A percentile compares a stretch with the other conserved stretches of the same genome.
phyloP scores from a whole-genome alignment of 2,797 vertebrate genomes.

The Xenentodon cancila region DNA sequence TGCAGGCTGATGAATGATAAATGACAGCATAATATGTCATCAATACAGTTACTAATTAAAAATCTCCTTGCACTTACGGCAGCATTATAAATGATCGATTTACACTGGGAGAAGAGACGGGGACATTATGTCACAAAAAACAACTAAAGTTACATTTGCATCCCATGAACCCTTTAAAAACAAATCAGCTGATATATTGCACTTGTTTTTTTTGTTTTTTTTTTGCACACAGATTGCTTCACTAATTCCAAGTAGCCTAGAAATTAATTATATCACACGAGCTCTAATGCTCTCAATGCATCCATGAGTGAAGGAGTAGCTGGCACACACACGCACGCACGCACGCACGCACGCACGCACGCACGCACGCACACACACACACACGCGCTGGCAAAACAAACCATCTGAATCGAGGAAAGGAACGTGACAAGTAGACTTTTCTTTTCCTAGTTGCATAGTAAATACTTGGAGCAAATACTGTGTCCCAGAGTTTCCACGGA shows the following conservation, averaged over 20 bases:
- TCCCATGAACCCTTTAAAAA: too few relatives aligned
- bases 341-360: neutral
- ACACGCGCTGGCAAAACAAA: neutral
- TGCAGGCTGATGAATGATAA: neutral
- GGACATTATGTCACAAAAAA: neutral
- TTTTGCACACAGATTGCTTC: too few relatives aligned
- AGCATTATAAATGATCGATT: neutral
- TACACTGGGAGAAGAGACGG: neutral
- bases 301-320: neutral
- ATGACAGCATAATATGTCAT: neutral
- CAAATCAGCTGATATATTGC: too few relatives aligned
- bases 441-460: neutral
- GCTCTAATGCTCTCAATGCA: neutral
- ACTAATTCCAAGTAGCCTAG: neutral
- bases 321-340: neutral
- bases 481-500: neutral
- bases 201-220: too few relatives aligned
- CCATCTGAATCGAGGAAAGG: neutral
- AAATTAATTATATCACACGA: too few relatives aligned
- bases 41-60: neutral
- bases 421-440: conserved; percentile 3
- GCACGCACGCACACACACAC: too few relatives aligned
- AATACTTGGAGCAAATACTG: too few relatives aligned
- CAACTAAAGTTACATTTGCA: too few relatives aligned
- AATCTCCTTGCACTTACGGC: neutral